Percentiles rank a stretch among this genome's conserved stretches.
Evolutionary conservation across 2,113 vertebrate genomes (phyloP).

Genomic region (Piaya cayana): DNA sequence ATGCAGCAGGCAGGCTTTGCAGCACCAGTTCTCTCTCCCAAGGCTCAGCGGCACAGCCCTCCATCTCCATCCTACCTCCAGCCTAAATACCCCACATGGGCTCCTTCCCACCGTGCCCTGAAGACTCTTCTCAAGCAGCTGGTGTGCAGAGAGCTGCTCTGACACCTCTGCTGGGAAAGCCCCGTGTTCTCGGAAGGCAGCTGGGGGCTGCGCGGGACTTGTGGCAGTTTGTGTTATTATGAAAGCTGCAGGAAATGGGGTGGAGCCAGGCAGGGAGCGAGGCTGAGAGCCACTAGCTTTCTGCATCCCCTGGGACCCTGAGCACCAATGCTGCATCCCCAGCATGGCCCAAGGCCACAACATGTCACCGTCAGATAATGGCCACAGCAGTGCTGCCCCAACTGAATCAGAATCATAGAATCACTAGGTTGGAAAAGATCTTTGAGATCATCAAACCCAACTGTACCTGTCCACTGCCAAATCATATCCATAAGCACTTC

Average conservation of each 20-base stretch:
- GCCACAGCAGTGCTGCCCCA: neutral
- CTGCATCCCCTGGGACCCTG: neutral
- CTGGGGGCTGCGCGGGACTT: rapidly evolving
- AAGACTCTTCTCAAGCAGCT: neutral
- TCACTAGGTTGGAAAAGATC: no score
- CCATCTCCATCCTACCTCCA: neutral
- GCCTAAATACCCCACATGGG: rapidly evolving
- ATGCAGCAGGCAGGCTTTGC: neutral
- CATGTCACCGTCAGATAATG: rapidly evolving
- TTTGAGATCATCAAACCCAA: no score
- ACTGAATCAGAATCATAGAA: no score
- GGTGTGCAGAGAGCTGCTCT: neutral
- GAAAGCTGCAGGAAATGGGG: neutral
- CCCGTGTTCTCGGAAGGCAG: neutral
- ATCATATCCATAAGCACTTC: no score
- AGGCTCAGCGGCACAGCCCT: neutral
- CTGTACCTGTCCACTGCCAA: no score
- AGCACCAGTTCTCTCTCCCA: neutral
- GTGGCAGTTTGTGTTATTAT: rapidly evolving
- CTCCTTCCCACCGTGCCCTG: neutral
- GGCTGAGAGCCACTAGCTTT: neutral
- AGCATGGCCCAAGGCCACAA: neutral
- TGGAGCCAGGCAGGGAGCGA: neutral
- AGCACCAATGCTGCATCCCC: neutral
- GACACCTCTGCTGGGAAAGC: rapidly evolving